Evolutionary conservation across 2,797 vertebrate species (phyloP).

Genomic region (Dendrocincla tyrannina): DNA sequence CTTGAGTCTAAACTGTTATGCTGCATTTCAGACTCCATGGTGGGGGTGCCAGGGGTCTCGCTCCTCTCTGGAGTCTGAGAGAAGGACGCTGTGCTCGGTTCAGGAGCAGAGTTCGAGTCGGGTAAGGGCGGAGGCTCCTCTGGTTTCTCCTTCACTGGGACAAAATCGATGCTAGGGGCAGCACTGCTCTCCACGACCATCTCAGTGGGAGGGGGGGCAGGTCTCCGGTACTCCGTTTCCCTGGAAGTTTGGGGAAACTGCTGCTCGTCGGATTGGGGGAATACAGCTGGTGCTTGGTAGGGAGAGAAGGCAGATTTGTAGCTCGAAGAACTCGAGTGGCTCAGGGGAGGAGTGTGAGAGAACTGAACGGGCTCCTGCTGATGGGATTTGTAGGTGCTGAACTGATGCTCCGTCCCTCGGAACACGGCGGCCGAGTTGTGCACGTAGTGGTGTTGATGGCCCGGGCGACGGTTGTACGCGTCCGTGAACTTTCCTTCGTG

Average conservation of each 20-base stretch:
- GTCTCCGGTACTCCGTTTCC: constrained; percentile 87
- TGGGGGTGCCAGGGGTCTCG: constrained; percentile 87
- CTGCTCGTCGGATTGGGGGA: constrained; percentile 73
- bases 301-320: constrained; percentile 92
- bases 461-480: constrained; percentile 92
- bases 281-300: constrained; percentile 87
- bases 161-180: constrained; percentile 73
- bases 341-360: constrained; percentile 83
- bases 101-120: constrained; percentile 78
- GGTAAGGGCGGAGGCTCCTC: constrained; percentile 89
- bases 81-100: constrained; percentile 65
- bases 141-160: constrained; percentile 84
- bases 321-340: constrained; percentile 68
- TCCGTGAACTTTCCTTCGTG: constrained; percentile 95
- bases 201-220: constrained; percentile 74
- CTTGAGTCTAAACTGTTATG: constrained; percentile 93
- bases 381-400: constrained; percentile 76
- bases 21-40: constrained; percentile 87
- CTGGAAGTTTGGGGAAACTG: constrained; percentile 71
- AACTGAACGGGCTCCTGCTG: constrained; percentile 83
- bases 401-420: constrained; percentile 74
- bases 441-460: constrained; percentile 91
- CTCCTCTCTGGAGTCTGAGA: constrained; percentile 88
- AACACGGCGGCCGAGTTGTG: constrained; percentile 81
- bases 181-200: constrained; percentile 61